Evolutionary conservation across 2,888 invertebrate genomes (phyloP).

Genomic region (Cryptocephalus primarius): DNA sequence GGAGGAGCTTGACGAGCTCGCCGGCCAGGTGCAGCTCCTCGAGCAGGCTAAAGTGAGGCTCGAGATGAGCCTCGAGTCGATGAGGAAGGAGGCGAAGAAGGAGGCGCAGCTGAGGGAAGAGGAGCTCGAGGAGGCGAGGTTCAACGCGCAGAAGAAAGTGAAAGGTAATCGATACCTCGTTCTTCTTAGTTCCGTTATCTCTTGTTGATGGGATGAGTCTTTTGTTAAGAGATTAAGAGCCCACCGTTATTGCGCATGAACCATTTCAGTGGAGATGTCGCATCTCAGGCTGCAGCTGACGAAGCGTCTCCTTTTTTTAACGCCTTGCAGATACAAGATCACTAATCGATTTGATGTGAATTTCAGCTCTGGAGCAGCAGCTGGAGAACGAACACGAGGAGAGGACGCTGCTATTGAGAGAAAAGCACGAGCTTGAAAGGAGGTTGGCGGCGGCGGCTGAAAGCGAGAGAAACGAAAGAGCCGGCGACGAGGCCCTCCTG

Average conservation of each 20-base stretch:
- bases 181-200: not conserved
- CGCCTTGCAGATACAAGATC: too few species aligned
- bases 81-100: slow-evolving; percentile 79
- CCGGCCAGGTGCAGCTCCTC: slow-evolving; percentile 65
- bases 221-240: too few species aligned
- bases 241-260: too few species aligned
- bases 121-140: slow-evolving; percentile 85
- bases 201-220: too few species aligned
- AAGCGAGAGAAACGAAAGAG: slow-evolving; percentile 59
- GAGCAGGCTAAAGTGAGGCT: slow-evolving; percentile 87
- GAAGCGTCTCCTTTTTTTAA: too few species aligned
- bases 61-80: slow-evolving; percentile 89
- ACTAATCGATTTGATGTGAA: too few species aligned
- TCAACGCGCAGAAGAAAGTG: slow-evolving; percentile 83
- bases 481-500: slow-evolving; percentile 60
- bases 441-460: slow-evolving; percentile 71
- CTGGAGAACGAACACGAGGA: slow-evolving; percentile 90
- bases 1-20: slow-evolving; percentile 92
- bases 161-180: slow-evolving; percentile 47
- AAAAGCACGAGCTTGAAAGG: slow-evolving; percentile 85
- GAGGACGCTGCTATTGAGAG: slow-evolving; percentile 71
- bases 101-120: slow-evolving; percentile 87
- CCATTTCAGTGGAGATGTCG: too few species aligned
- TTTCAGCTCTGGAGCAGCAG: slow-evolving; percentile 72
- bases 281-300: too few species aligned